Conservation (phyloP, 1,140 invertebrate genomes). For the Frieseomelitta varia region DNA sequence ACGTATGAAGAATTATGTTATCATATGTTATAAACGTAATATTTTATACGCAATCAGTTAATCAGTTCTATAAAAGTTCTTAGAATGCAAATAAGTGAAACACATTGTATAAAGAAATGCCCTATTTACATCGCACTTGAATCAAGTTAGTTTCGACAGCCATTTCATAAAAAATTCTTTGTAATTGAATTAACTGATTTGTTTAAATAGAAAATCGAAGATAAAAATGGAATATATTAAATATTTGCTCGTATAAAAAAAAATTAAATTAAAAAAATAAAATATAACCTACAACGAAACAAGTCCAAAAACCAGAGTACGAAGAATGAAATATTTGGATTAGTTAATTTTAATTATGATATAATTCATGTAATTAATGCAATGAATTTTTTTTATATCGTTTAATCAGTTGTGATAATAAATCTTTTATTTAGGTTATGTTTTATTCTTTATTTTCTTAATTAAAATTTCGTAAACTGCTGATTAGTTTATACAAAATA, state of each 20-base stretch:
- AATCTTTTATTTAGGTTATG: slow-evolving; percentile 38
- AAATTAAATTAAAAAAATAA: slow-evolving; percentile 13
- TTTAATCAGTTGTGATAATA: not conserved
- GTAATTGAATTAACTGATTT: slow-evolving; percentile 10
- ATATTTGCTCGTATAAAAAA: not conserved
- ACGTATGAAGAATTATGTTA: slow-evolving; percentile 4
- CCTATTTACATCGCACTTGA: not conserved
- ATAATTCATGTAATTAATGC: not conserved
- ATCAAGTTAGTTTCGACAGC: slow-evolving; percentile 25
- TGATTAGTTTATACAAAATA: slow-evolving; percentile 3
- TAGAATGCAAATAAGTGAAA: slow-evolving; percentile 14
- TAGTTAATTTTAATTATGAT: not conserved
- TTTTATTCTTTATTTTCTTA: slow-evolving; percentile 24
- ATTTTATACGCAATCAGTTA: not conserved
- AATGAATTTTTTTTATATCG: not conserved
- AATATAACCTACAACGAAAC: slow-evolving; percentile 38
- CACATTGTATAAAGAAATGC: slow-evolving; percentile 25
- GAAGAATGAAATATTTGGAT: not conserved
- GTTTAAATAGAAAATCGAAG: not conserved
- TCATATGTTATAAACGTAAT: not conserved
- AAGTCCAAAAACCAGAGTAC: not conserved
- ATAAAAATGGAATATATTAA: slow-evolving; percentile 14
- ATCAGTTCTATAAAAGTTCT: not conserved
- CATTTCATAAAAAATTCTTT: slow-evolving; percentile 17
- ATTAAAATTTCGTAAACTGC: not conserved